phyloP scores from a whole-genome alignment of 1,140 invertebrate genomes.

The Drosophila lini region DNA sequence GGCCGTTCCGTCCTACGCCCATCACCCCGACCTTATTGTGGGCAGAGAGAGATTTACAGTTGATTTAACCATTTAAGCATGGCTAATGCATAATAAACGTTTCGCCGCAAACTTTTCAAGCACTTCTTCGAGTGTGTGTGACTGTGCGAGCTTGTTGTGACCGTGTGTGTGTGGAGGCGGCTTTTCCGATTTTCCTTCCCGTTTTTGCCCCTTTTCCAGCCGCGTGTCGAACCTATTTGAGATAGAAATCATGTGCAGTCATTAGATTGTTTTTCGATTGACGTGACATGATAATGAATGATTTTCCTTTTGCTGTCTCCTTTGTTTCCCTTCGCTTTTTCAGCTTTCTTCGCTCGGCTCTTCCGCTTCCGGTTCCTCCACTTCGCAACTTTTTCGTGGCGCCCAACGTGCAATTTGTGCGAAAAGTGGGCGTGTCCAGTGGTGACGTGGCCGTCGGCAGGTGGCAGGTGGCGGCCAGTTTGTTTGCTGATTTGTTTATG shows the following conservation, averaged over 20 bases:
- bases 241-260: conserved; percentile 84
- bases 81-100: conserved; percentile 80
- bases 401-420: conserved; percentile 64
- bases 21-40: conserved; percentile 47
- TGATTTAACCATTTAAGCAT: conserved; percentile 79
- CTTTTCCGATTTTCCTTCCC: conserved; percentile 23
- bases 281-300: conserved; percentile 84
- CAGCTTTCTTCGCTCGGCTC: conserved; percentile 19
- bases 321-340: conserved; percentile 31
- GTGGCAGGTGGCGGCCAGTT: conserved; percentile 39
- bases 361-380: conserved; percentile 51
- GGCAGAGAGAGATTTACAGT: conserved; percentile 67
- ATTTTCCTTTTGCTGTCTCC: conserved; percentile 48
- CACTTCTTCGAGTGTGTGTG: conserved; percentile 24
- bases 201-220: conserved; percentile 26
- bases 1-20: conserved; percentile 1
- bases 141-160: conserved; percentile 2
- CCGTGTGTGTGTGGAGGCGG: conserved; percentile 19
- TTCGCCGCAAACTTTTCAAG: conserved; percentile 69
- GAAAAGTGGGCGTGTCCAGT: conserved; percentile 41
- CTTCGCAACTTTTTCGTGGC: conserved; percentile 36
- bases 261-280: conserved; percentile 84
- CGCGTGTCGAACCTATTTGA: conserved; percentile 58
- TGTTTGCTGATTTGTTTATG: conserved; percentile 74
- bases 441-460: conserved; percentile 37